A percentile compares a stretch with the other conserved stretches of the same genome.
These are phyloP conservation scores for Galendromus occidentalis DNA, from an alignment of 1,140 invertebrate genomes.

Conservation along the genomic window DNA sequence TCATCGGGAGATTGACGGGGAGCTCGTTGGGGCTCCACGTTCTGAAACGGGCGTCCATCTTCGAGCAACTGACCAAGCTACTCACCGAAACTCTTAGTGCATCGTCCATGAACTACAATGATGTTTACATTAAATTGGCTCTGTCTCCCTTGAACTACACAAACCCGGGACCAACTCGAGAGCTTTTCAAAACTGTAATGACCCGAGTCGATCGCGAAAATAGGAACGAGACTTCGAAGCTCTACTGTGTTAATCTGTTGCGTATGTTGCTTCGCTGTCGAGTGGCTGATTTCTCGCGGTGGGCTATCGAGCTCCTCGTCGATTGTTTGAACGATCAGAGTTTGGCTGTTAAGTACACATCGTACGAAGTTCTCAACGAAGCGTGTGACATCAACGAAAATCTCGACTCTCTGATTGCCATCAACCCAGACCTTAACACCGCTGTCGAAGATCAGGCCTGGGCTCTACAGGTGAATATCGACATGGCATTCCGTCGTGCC, in stretches of 20 bases:
- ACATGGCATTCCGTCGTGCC: no score
- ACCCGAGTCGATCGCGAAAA: conserved; percentile 21
- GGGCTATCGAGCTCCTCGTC: conserved; percentile 61
- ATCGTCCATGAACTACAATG: conserved; percentile 46
- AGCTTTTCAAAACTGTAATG: conserved; percentile 30
- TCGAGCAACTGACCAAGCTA: conserved; percentile 40
- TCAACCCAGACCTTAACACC: not conserved
- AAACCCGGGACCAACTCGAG: conserved; percentile 42
- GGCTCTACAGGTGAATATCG: not conserved
- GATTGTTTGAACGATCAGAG: conserved; percentile 58
- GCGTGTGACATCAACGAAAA: conserved; percentile 58
- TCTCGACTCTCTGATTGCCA: not conserved
- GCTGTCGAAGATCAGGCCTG: not conserved
- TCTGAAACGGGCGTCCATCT: conserved; percentile 51
- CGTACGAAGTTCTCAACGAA: conserved; percentile 68
- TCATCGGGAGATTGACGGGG: conserved; percentile 63
- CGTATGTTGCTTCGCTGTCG: conserved; percentile 56
- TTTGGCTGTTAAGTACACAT: conserved; percentile 47
- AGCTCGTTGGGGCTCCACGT: conserved; percentile 44
- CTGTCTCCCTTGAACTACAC: conserved; percentile 71
- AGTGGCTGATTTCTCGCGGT: conserved; percentile 34
- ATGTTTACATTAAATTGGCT: conserved; percentile 76
- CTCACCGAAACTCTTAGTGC: conserved; percentile 25
- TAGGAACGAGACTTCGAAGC: conserved; percentile 42
- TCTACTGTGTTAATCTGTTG: conserved; percentile 76